Evolutionary conservation across 2,797 vertebrate species (phyloP), one percentile per base, ranked within the genome.

Genomic region (Choloepus didactylus): DNA sequence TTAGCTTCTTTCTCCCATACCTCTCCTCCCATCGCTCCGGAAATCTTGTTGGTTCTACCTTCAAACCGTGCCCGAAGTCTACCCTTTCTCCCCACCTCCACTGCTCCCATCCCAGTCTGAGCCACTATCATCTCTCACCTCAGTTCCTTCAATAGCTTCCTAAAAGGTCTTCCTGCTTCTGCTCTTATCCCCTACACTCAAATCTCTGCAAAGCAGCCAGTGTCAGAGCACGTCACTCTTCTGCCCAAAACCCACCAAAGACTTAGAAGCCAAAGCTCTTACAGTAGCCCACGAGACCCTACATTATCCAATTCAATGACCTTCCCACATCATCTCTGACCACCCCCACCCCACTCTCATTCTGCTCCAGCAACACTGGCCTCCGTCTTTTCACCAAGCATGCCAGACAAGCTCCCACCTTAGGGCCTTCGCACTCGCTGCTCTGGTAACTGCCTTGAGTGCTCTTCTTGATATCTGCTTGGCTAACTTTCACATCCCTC

Each of bases 231-330:
- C 0, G 8, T 27, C 15, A 18, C 60, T 67, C 83, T 67, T n/a
- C 72, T 64, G 60, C 31, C 31, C 29, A 8, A 38, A 12, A n/a
- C 6, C 54, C 70, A 25, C 46, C 4, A 4, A 3, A 54, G 27
- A 46, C 16, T 29, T 10, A 62, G 67, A 62, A 79, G 9, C 18
- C 66, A 31, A 76, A 54, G 69, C 44, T 29, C 23, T 10, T 12
- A 10, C 1, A 15, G 59, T 59, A 41, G 60, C 59, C 29, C n/a
- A 2, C 2, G 46, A 27, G 9, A 10, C 44, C 46, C n/a, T 15
- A 9, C 15, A 4, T 9, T 44, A 15, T 70, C 29, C 49, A 35
- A 0, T 14, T 62, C 3, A 0, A 16, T 0, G 0, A 16, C 41
- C 35, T 80, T 75, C 54, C 76, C 59, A 23, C n/a, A 54, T 9